phyloP scores from a whole-genome alignment of 2,888 invertebrate genomes.

The Ophion ellenae region DNA sequence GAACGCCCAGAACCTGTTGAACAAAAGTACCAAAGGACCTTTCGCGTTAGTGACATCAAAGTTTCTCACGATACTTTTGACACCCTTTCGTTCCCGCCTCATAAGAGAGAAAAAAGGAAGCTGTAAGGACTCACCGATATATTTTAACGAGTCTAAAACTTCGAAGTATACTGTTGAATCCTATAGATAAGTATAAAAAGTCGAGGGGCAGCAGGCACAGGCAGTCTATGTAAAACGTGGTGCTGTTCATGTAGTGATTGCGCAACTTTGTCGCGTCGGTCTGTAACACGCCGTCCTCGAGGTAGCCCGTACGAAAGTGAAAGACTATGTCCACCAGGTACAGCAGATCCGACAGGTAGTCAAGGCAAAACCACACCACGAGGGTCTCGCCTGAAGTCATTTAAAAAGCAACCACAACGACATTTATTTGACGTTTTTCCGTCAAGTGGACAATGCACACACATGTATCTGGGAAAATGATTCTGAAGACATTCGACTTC shows the following conservation, averaged over 20 bases:
- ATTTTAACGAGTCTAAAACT: constrained; percentile 98
- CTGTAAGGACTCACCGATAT: constrained; percentile 87
- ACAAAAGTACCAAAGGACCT: not conserved
- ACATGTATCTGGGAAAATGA: not conserved
- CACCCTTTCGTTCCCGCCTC: not conserved
- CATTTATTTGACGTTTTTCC: not conserved
- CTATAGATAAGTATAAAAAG: constrained; percentile 98
- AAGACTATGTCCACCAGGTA: constrained; percentile 98
- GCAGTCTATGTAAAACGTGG: constrained; percentile 99
- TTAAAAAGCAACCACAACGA: not conserved
- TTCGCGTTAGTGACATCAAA: not conserved
- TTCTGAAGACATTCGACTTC: not conserved
- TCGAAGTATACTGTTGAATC: constrained; percentile 97
- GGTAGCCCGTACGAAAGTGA: constrained; percentile 98
- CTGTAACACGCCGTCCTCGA: constrained; percentile 98
- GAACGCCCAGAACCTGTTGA: constrained; percentile 94
- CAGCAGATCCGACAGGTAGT: constrained; percentile 98
- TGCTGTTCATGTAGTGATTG: constrained; percentile 98
- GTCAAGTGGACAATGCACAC: not conserved
- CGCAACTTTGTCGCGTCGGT: constrained; percentile 97
- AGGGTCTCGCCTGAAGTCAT: constrained; percentile 89
- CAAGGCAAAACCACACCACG: constrained; percentile 97
- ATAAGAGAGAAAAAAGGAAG: too few species aligned
- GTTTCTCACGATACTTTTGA: not conserved
- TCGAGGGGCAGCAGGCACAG: constrained; percentile 98